Percentiles rank a stretch among this genome's conserved stretches.
These are phyloP conservation scores for Bubalus kerabau DNA, from an alignment of 2,113 vertebrate species.

Conservation along the genomic window DNA sequence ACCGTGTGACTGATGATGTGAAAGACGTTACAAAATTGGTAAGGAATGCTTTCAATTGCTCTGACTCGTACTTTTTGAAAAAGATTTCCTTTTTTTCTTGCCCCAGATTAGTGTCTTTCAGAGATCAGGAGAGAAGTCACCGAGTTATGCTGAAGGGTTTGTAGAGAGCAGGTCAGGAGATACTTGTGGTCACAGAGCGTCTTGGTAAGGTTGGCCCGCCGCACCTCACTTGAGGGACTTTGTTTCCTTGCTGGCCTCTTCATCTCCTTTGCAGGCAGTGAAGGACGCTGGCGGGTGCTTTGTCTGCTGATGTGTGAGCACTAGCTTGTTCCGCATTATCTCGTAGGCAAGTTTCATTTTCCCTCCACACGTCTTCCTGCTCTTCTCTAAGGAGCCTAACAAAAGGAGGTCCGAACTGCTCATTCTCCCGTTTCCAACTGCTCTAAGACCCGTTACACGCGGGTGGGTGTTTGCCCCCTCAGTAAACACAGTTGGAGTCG, in stretches of 20 bases:
- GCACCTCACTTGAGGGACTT: too few species aligned
- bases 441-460: not conserved
- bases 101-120: not conserved
- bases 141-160: not conserved
- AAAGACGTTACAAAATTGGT: slow-evolving; percentile 85
- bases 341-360: not conserved
- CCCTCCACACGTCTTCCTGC: not conserved
- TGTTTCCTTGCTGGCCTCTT: not conserved
- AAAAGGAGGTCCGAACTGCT: not conserved
- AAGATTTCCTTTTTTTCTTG: not conserved
- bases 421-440: not conserved
- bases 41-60: not conserved
- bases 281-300: not conserved
- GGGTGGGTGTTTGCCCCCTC: not conserved
- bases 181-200: not conserved
- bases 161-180: not conserved
- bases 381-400: not conserved
- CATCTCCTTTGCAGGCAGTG: not conserved
- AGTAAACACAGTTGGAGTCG: not conserved
- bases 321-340: not conserved
- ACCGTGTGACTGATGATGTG: slow-evolving; percentile 86
- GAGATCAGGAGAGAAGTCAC: not conserved
- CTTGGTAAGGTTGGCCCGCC: not conserved
- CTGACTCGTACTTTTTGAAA: not conserved
- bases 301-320: not conserved